A percentile compares a stretch with the other conserved stretches of the same genome.
phyloP scores from a whole-genome alignment of 2,888 invertebrate genomes.

The Anaspis maculata region DNA sequence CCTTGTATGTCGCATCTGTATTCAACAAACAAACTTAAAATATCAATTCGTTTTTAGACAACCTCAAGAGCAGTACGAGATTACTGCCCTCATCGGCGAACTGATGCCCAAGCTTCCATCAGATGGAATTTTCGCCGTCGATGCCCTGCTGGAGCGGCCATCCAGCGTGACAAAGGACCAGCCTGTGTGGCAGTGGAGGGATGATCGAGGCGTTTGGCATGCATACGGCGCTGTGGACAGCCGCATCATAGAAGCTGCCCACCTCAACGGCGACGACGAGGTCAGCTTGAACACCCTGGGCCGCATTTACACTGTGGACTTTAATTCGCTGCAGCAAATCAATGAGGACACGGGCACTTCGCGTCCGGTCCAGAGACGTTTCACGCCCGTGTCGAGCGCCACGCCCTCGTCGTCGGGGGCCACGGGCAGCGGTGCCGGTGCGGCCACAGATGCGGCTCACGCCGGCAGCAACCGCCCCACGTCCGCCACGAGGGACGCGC shows the following conservation, averaged over 20 bases:
- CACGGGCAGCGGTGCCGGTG: constrained; percentile 40
- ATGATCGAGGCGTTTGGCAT: constrained; percentile 87
- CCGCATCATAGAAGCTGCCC: constrained; percentile 90
- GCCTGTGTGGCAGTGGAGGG: constrained; percentile 96
- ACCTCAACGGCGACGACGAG: constrained; percentile 90
- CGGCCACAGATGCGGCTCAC: constrained; percentile 26
- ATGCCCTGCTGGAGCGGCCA: constrained; percentile 74
- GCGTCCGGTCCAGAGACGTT: constrained; percentile 78
- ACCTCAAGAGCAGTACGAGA: constrained; percentile 95
- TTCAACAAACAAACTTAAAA: too few species aligned
- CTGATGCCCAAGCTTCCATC: constrained; percentile 92
- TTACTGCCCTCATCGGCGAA: constrained; percentile 94
- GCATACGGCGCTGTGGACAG: constrained; percentile 91
- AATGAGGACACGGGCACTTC: constrained; percentile 86
- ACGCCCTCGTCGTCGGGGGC: too few species aligned
- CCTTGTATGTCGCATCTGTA: too few species aligned
- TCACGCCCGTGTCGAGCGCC: constrained; percentile 47
- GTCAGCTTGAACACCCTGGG: constrained; percentile 87
- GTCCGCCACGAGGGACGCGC: constrained; percentile 49
- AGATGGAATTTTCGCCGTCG: constrained; percentile 93
- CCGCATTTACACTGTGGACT: constrained; percentile 91
- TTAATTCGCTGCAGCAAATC: constrained; percentile 95
- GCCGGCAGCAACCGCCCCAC: constrained; percentile 26
- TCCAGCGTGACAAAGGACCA: constrained; percentile 60
- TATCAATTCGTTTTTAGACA: too few species aligned